A percentile compares a stretch with the other conserved stretches of the same genome.
Evolutionary conservation across 2,797 vertebrate species (phyloP).

Genomic region (Enoplosus armatus): DNA sequence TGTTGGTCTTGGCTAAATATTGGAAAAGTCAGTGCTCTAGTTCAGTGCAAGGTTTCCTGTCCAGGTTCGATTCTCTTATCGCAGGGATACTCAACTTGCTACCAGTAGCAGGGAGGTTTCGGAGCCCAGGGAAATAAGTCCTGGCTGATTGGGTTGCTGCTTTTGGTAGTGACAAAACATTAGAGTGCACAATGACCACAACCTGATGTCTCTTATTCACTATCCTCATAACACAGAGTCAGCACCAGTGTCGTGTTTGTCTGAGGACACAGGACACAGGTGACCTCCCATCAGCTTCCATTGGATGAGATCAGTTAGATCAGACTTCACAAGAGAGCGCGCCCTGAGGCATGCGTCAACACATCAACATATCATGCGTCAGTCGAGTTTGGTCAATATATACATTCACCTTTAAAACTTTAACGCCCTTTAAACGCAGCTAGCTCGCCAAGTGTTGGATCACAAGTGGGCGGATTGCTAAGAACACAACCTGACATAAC

Average conservation of each 20-base stretch:
- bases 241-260: conserved; percentile 5
- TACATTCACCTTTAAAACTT: too few relatives aligned
- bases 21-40: neutral
- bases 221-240: neutral
- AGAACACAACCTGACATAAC: neutral
- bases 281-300: neutral
- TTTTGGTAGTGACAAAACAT: conserved; percentile 6
- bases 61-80: too few relatives aligned
- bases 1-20: neutral
- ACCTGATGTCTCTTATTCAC: neutral
- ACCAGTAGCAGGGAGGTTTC: conserved; percentile 6
- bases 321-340: conserved; percentile 4
- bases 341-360: conserved; percentile 8
- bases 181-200: neutral
- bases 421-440: neutral
- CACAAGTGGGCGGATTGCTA: neutral
- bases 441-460: neutral
- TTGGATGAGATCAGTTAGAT: conserved; percentile 5
- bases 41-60: too few relatives aligned
- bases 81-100: too few relatives aligned
- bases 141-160: too few relatives aligned
- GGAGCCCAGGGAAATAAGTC: neutral
- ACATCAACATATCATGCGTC: conserved; percentile 8
- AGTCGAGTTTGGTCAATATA: neutral
- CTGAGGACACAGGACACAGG: neutral